phyloP scores from a whole-genome alignment of 2,888 invertebrate species.

The Eupithecia insigniata region DNA sequence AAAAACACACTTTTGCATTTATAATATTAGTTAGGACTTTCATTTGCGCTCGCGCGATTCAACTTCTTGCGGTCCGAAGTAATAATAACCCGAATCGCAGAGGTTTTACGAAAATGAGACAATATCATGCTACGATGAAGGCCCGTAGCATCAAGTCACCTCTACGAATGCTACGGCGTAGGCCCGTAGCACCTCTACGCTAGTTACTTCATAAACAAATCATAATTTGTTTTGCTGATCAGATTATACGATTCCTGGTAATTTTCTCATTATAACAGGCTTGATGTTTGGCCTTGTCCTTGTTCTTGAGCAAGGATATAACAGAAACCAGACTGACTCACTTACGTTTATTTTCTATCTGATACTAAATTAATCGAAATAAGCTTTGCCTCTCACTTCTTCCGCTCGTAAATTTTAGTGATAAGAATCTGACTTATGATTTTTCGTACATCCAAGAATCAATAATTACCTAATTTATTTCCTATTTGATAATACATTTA shows the following conservation, averaged over 20 bases:
- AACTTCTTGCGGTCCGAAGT: no score
- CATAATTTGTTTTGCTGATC: constrained; percentile 3
- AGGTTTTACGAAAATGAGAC: background rate
- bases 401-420: background rate
- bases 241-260: constrained; percentile 6
- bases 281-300: background rate
- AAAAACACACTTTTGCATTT: no score
- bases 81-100: no score
- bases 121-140: constrained; percentile 15
- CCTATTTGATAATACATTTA: no score
- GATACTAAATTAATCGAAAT: background rate
- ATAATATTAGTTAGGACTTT: no score
- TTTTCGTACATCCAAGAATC: no score
- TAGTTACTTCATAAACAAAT: constrained; percentile 1
- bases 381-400: background rate
- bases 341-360: background rate
- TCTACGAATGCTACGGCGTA: constrained; percentile 17
- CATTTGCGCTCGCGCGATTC: no score
- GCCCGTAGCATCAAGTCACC: constrained; percentile 8
- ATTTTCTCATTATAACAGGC: background rate
- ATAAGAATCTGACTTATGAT: background rate
- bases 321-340: background rate
- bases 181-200: constrained; percentile 8
- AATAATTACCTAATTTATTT: no score
- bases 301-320: background rate